These are phyloP conservation scores for Rhynchophorus ferrugineus DNA, from an alignment of 1,140 invertebrate species.

Conservation along the genomic window DNA sequence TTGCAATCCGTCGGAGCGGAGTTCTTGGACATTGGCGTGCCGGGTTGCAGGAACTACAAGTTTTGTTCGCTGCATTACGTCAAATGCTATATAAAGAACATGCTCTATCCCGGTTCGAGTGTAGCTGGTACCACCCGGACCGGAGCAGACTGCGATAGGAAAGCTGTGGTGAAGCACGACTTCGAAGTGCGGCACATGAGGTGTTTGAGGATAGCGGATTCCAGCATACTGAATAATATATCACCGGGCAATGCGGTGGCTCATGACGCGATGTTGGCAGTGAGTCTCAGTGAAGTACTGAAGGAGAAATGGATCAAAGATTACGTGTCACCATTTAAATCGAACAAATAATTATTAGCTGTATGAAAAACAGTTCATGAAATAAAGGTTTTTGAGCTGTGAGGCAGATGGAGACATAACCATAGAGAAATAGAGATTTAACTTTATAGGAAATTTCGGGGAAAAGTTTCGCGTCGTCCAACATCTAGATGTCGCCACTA, in stretches of 20 bases:
- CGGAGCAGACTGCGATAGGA: conserved; percentile 54
- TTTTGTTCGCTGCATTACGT: conserved; percentile 50
- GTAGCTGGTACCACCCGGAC: conserved; percentile 62
- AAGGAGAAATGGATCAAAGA: conserved; percentile 26
- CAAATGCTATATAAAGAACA: conserved; percentile 50
- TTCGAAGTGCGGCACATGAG: conserved; percentile 58
- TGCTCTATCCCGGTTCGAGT: conserved; percentile 28
- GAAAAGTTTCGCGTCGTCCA: too few species aligned
- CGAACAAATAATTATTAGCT: neutral
- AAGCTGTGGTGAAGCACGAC: conserved; percentile 63
- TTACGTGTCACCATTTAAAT: conserved; percentile 13
- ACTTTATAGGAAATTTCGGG: too few species aligned
- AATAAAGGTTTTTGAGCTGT: too few species aligned
- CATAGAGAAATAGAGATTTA: too few species aligned
- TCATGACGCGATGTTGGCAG: conserved; percentile 37
- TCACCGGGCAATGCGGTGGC: conserved; percentile 40
- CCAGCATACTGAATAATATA: conserved; percentile 58
- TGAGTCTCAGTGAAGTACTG: conserved; percentile 22
- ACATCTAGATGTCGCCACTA: too few species aligned
- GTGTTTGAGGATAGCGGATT: conserved; percentile 64
- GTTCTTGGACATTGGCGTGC: conserved; percentile 53
- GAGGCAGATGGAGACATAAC: too few species aligned
- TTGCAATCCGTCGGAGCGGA: conserved; percentile 43
- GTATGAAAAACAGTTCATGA: too few species aligned
- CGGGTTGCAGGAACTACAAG: conserved; percentile 53